A percentile compares a stretch with the other conserved stretches of the same genome.
Conservation (phyloP, 2,888 invertebrate species). For the Atrina japonica region DNA sequence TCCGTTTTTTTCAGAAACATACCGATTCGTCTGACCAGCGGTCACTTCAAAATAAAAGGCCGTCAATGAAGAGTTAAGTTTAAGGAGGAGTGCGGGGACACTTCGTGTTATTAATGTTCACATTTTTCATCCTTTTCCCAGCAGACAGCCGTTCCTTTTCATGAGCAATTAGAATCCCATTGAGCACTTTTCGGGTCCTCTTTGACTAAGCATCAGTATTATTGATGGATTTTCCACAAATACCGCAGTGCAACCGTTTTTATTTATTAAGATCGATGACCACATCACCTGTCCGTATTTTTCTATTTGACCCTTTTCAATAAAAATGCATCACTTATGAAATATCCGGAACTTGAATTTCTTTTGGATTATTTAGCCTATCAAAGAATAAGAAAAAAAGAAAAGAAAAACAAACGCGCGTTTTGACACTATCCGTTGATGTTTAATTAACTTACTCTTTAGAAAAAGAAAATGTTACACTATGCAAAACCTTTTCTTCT, state of each 20-base stretch:
- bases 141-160: conserved; percentile 35
- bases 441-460: too few species aligned
- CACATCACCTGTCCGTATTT: conserved; percentile 6
- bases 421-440: too few species aligned
- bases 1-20: too few species aligned
- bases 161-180: conserved; percentile 49
- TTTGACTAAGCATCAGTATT: conserved; percentile 26
- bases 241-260: conserved; percentile 16
- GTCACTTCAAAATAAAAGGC: too few species aligned
- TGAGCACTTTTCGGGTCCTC: conserved; percentile 23
- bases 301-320: neutral
- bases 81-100: conserved; percentile 14
- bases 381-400: too few species aligned
- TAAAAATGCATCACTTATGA: neutral
- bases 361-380: too few species aligned
- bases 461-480: too few species aligned
- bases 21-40: too few species aligned
- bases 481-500: too few species aligned
- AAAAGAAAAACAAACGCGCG: too few species aligned
- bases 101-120: conserved; percentile 37
- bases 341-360: too few species aligned
- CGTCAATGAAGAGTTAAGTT: conserved; percentile 11
- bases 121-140: conserved; percentile 47
- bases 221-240: conserved; percentile 21
- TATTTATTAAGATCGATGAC: conserved; percentile 30